A percentile compares a stretch with the other conserved stretches of the same genome.
Conservation (phyloP, 2,113 vertebrate species). For the Prionailurus bengalensis region DNA sequence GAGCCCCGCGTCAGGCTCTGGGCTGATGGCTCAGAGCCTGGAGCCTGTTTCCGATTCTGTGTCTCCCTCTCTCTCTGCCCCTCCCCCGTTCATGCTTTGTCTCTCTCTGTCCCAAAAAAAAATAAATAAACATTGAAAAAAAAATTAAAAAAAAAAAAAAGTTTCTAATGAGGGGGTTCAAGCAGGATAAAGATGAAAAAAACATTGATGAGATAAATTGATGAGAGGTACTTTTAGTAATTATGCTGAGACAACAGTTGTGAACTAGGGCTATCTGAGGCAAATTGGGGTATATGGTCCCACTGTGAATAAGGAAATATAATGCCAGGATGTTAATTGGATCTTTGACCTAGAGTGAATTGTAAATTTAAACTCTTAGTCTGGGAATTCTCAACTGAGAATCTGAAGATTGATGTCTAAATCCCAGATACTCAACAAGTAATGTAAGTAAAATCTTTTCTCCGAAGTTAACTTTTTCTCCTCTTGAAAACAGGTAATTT, state of each 20-base stretch:
- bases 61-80: no score
- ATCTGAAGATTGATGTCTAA: conserved; percentile 35
- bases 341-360: background rate
- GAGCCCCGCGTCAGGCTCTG: no score
- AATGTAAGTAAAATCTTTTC: background rate
- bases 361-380: background rate
- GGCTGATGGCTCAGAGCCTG: no score
- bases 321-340: conserved; percentile 9
- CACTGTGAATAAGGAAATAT: background rate
- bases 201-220: background rate
- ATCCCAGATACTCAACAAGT: background rate
- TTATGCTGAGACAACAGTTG: background rate
- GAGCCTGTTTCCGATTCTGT: no score
- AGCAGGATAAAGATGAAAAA: background rate
- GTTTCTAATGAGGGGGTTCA: background rate
- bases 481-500: background rate
- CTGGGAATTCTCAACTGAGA: background rate
- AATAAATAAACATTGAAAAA: no score
- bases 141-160: background rate
- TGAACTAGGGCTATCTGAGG: background rate
- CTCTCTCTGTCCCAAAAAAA: no score
- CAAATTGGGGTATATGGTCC: background rate
- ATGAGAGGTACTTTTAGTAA: background rate
- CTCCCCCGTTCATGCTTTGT: no score
- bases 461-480: background rate